Evolutionary conservation across 2,797 vertebrate genomes (phyloP), one percentile per base, ranked within the genome.

Genomic region (Erethizon dorsatum): DNA sequence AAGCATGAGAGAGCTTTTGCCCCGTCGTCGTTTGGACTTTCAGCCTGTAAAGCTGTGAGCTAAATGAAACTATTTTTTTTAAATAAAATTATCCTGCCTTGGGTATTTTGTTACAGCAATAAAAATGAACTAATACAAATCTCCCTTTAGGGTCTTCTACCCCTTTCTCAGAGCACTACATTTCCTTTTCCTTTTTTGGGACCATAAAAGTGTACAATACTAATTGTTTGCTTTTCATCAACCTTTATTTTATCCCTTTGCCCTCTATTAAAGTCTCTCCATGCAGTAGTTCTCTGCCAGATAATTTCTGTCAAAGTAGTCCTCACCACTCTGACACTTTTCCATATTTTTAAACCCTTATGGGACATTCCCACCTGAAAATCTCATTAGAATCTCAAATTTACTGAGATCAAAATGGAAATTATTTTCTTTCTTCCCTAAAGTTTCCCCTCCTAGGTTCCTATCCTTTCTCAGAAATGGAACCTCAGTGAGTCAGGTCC

Each of bases 391-490:
- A 6, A 37, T 50, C 57, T 95, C 86, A 78, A 47, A 67, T 90
- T 88, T 26, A 83, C 24, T 84, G 56, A 85, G 31, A 88, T 94
- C 31, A 12, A 84, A 95, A 85, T 91, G 47, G 61, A 63, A 85
- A 91, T 65, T 7, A 33, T 86, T 79, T 63, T 82, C 69, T 91
- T 90, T n/a, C 10, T 71, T 31, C 15, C 15, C 13, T 47, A 5
- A 93, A 90, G 20, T 79, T 85, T 41, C 61, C 86, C 45, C 11
- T 82, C 52, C 28, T 47, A 5, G 61, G 10, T 61, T 67, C 11
- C 57, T 75, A 47, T 45, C 10, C 6, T 14, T 83, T 96, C 56
- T 79, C 47, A 77, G 71, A 95, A 82, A 24, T 5, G 41, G 54
- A 91, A 52, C 45, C 20, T 93, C 8, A 14, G 47, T 50, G 22